Percentiles rank a stretch among this genome's conserved stretches.
Evolutionary conservation across 2,888 invertebrate species (phyloP).

Genomic region (Hetaerina titia): DNA sequence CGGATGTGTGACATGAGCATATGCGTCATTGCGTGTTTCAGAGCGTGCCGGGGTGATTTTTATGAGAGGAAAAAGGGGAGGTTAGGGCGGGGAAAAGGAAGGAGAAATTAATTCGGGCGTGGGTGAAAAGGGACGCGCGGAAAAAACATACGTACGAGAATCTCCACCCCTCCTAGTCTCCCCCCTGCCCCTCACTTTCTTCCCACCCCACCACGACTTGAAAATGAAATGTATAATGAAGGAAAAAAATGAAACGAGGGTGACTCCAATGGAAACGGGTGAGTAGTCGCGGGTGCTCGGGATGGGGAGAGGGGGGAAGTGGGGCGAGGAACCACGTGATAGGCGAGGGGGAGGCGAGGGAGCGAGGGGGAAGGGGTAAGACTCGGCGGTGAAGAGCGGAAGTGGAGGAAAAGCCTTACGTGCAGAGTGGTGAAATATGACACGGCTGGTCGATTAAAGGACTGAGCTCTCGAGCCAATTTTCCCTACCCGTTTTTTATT

Average conservation of each 20-base stretch:
- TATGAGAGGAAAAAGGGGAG: neutral
- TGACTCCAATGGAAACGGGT: neutral
- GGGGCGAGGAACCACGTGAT: neutral
- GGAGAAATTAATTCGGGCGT: slow-evolving; percentile 9
- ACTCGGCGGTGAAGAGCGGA: neutral
- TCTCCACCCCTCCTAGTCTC: neutral
- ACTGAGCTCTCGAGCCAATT: slow-evolving; percentile 19
- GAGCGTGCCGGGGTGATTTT: neutral
- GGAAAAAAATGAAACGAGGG: neutral
- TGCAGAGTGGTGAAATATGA: slow-evolving; percentile 30
- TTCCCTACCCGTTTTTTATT: neutral
- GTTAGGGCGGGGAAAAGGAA: neutral
- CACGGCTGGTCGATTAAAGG: slow-evolving; percentile 6
- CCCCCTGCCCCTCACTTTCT: neutral
- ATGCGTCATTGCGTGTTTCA: neutral
- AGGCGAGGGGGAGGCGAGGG: neutral
- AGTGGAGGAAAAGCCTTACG: neutral
- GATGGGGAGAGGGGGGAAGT: neutral
- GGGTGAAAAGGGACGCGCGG: neutral
- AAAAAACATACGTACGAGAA: neutral
- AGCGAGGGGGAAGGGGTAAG: neutral
- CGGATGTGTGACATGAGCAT: neutral
- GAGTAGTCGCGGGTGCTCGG: neutral
- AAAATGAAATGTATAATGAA: neutral
- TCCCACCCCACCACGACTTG: neutral